Conservation (phyloP, 2,797 vertebrate species). For the Catostomus latipinnis region DNA sequence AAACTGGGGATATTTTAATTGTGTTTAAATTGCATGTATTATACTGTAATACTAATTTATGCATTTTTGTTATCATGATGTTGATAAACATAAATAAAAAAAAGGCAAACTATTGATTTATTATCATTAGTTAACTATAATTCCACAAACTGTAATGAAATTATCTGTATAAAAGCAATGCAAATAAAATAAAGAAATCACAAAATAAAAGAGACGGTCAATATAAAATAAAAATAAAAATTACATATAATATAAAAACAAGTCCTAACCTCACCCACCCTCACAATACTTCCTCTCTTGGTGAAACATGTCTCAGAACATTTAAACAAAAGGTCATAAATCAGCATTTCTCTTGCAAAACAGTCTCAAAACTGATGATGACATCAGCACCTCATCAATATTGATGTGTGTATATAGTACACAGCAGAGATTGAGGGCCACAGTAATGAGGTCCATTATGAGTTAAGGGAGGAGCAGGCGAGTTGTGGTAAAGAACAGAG, state of each 20-base stretch:
- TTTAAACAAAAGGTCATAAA: slow-evolving; percentile 47
- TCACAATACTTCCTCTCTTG: neutral
- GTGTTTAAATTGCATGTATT: too few species aligned
- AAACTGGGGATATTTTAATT: too few species aligned
- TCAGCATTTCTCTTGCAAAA: slow-evolving; percentile 46
- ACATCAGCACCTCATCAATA: slow-evolving; percentile 77
- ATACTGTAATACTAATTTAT: neutral
- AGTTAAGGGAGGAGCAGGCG: slow-evolving; percentile 70
- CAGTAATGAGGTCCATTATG: slow-evolving; percentile 86
- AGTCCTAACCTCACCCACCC: neutral
- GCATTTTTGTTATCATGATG: too few species aligned
- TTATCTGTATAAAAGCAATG: neutral
- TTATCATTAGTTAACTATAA: neutral
- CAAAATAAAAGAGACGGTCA: neutral
- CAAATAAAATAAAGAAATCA: neutral
- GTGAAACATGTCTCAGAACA: neutral
- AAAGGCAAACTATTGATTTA: neutral
- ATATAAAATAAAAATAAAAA: neutral
- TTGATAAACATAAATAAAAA: neutral
- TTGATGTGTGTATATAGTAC: slow-evolving; percentile 67
- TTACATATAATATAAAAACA: neutral
- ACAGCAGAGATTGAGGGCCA: slow-evolving; percentile 74
- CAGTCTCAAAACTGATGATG: slow-evolving; percentile 59
- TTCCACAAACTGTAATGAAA: neutral
- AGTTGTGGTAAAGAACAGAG: slow-evolving; percentile 54